These are phyloP conservation scores for Oryzias melastigma DNA, from an alignment of 2,113 vertebrate species.

Conservation along the genomic window DNA sequence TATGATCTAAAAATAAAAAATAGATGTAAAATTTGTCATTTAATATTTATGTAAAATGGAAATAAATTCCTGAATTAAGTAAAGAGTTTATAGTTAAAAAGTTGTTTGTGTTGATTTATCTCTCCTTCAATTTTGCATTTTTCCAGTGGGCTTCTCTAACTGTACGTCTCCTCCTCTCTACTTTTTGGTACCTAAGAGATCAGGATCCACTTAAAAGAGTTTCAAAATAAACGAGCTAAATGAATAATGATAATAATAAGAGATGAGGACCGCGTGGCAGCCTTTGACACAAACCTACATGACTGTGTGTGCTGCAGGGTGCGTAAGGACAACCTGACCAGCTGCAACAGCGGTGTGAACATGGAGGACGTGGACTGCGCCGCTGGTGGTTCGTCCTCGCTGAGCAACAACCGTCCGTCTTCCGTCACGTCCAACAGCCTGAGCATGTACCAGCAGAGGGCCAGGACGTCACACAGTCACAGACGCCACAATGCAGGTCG, in stretches of 20 bases:
- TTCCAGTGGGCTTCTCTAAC: too few species aligned
- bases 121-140: too few species aligned
- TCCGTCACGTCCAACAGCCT: constrained; percentile 84
- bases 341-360: constrained; percentile 83
- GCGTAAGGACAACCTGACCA: constrained; percentile 88
- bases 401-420: constrained; percentile 75
- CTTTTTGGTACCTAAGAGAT: constrained; percentile 27
- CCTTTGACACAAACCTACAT: not conserved
- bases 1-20: too few species aligned
- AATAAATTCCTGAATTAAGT: too few species aligned
- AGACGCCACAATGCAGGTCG: constrained; percentile 78
- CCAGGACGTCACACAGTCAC: constrained; percentile 75
- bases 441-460: constrained; percentile 79
- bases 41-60: too few species aligned
- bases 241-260: too few species aligned
- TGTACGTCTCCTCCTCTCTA: not conserved
- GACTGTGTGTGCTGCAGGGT: constrained; percentile 75
- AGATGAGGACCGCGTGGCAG: too few species aligned
- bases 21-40: too few species aligned
- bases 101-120: too few species aligned
- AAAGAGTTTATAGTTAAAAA: too few species aligned
- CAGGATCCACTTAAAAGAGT: too few species aligned
- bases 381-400: constrained; percentile 66
- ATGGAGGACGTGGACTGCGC: constrained; percentile 84
- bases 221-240: too few species aligned